Conservation (phyloP, 2,113 vertebrate genomes). For the Passer domesticus region DNA sequence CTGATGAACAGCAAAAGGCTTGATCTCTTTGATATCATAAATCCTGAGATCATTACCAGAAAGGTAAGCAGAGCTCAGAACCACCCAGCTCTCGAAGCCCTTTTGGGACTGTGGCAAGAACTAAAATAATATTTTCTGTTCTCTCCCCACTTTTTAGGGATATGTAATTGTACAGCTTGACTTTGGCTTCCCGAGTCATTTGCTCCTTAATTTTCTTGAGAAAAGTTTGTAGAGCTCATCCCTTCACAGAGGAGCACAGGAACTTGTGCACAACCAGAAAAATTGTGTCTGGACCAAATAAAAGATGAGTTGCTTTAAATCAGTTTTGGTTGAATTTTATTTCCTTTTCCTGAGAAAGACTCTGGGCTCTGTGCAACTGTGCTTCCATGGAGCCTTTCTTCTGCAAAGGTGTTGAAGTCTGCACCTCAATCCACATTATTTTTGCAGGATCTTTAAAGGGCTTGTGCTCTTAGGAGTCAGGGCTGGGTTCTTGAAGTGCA, state of each 20-base stretch:
- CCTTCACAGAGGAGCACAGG: background rate
- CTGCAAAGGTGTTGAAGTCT: background rate
- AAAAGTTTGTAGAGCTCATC: slow-evolving; percentile 63
- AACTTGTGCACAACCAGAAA: background rate
- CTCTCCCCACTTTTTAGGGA: slow-evolving; percentile 62
- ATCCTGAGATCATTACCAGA: slow-evolving; percentile 77
- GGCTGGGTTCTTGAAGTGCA: background rate
- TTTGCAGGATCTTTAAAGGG: background rate
- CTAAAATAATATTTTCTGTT: background rate
- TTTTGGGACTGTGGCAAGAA: background rate
- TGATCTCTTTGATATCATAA: slow-evolving; percentile 77
- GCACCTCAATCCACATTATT: fast-evolving
- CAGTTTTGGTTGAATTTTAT: background rate
- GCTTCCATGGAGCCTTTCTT: background rate
- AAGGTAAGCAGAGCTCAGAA: slow-evolving; percentile 58
- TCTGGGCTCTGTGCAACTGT: background rate
- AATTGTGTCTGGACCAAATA: background rate
- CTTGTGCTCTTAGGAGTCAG: background rate
- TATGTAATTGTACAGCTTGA: slow-evolving; percentile 81
- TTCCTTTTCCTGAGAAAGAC: background rate
- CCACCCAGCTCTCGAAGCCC: background rate
- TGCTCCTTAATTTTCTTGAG: slow-evolving; percentile 81
- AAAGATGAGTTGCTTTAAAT: background rate
- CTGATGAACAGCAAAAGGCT: slow-evolving; percentile 82
- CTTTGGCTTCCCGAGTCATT: slow-evolving; percentile 83